Base-by-base conservation (phyloP, 2,797 vertebrate genomes). In the Mormyrus proboscirostris region DNA sequence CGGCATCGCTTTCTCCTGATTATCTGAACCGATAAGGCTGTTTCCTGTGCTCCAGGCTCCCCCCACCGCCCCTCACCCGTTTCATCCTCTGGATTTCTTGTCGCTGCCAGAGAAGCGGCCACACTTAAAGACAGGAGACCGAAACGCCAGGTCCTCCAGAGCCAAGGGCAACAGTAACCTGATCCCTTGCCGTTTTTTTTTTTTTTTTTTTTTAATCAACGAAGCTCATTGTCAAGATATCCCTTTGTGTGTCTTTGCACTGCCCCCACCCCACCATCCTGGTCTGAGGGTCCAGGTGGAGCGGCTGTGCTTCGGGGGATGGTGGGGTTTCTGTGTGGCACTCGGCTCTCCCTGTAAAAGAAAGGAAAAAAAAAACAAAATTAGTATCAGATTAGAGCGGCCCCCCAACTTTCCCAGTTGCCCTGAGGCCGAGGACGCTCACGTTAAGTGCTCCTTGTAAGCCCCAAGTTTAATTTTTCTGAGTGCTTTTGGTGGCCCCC, bases 401-500 rank as follows among this genome's bases (percentile, higher is more conserved):
- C 59, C 91, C 91, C 90, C 91, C 90, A 91, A 90, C 89, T 93
- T 90, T 93, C 91, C 86, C 57, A 92, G 94, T 91, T 62, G 90
- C 84, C 92, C 69, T 91, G 90, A 76, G 92, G 88, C 73, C 90
- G 59, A 91, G 92, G 93, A 3, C 9, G 87, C 93, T 92, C 88
- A 86, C 93, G 89, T 91, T 92, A 93, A 93, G 90, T 91, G 91
- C 89, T 91, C 88, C 8, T 91, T 90, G 93, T 93, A 91, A 93
- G 91, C 93, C 91, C 93, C 91, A 91, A 89, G 90, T 93, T 94
- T 94, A 51, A 91, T 89, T 93, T 95, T 86, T 87, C 82, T 59
- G 91, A 57, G 91, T 91, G 90, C 91, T 94, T 94, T 93, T 90
- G 44, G 92, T n/a, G 91, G 89, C 89, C 91, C 92, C 89, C 89